Evolutionary conservation across 2,797 vertebrate genomes (phyloP).

Genomic region (Xiphophorus birchmanni): DNA sequence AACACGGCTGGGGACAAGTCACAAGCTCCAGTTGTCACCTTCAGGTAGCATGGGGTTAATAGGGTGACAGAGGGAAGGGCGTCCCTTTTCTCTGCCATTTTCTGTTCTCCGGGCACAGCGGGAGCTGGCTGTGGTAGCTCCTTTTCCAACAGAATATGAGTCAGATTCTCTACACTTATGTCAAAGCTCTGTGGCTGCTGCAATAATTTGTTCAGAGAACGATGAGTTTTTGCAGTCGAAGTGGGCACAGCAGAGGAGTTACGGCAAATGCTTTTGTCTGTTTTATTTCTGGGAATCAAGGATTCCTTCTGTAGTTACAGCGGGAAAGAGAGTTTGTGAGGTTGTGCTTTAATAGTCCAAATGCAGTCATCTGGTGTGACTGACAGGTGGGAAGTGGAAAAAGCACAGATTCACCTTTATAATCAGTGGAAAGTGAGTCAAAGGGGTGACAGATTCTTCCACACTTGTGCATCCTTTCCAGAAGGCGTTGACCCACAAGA

Average conservation of each 20-base stretch:
- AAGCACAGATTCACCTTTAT: constrained; percentile 65
- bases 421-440: constrained; percentile 60
- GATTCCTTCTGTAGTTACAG: constrained; percentile 44
- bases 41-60: constrained; percentile 65
- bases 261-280: constrained; percentile 59
- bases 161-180: constrained; percentile 43
- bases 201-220: constrained; percentile 57
- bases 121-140: constrained; percentile 24
- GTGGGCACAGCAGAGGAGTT: constrained; percentile 50
- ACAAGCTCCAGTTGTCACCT: constrained; percentile 61
- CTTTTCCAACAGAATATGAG: constrained; percentile 45
- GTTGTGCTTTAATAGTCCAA: constrained; percentile 65
- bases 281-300: constrained; percentile 62
- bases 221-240: constrained; percentile 50
- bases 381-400: constrained; percentile 65
- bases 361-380: constrained; percentile 64
- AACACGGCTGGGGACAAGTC: constrained; percentile 52
- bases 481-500: constrained; percentile 67
- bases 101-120: constrained; percentile 26
- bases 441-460: constrained; percentile 48
- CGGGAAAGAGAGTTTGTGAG: constrained; percentile 32
- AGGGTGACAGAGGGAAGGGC: constrained; percentile 49
- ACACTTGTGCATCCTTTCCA: constrained; percentile 61
- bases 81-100: constrained; percentile 40
- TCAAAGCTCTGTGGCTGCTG: constrained; percentile 56